A percentile compares a stretch with the other conserved stretches of the same genome.
These are phyloP conservation scores for Ctenodactylus gundi DNA, from an alignment of 2,113 vertebrate genomes.

Conservation along the genomic window DNA sequence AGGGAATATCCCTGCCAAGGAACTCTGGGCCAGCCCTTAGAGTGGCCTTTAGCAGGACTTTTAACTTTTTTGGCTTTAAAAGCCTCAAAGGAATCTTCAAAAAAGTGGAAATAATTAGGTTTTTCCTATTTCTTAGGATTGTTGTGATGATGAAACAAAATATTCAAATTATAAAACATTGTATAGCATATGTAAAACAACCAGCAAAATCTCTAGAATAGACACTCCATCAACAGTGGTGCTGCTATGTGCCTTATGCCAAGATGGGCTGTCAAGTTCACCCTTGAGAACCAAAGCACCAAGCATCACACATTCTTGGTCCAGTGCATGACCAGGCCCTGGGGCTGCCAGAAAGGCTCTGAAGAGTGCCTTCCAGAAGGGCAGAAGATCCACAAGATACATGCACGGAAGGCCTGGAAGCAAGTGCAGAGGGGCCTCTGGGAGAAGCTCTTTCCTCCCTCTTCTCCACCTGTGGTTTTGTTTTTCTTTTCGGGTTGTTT, in stretches of 20 bases:
- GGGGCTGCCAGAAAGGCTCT: neutral
- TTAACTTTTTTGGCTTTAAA: neutral
- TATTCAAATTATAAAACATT: neutral
- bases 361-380: neutral
- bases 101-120: slow-evolving; percentile 23
- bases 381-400: neutral
- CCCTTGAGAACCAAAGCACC: neutral
- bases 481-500: no score
- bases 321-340: neutral
- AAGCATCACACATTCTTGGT: neutral
- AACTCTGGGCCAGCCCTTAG: neutral
- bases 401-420: neutral
- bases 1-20: neutral
- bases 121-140: neutral
- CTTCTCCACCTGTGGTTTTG: no score
- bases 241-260: neutral
- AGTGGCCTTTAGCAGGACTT: neutral
- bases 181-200: neutral
- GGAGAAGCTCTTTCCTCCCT: neutral
- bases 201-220: neutral
- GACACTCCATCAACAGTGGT: neutral
- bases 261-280: neutral
- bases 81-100: neutral
- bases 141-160: slow-evolving; percentile 12
- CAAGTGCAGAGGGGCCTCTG: neutral